Evolutionary conservation across 2,113 vertebrate genomes (phyloP).

Genomic region (Stegostoma tigrinum): DNA sequence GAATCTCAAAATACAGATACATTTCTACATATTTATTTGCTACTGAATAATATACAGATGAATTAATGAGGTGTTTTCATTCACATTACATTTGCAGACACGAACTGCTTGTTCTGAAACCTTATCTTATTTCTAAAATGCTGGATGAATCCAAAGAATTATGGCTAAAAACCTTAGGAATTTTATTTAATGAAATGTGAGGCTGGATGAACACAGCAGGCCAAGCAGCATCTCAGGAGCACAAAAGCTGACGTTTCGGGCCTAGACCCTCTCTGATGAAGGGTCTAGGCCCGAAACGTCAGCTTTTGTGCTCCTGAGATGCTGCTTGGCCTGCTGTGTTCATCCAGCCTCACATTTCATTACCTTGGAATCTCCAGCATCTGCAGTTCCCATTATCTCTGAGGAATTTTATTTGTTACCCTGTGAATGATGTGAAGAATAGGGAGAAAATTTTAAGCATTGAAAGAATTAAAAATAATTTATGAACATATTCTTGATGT

Average conservation of each 20-base stretch:
- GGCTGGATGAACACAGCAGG: too few relatives aligned
- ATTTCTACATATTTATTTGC: not conserved
- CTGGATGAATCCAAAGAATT: not conserved
- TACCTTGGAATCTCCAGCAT: too few relatives aligned
- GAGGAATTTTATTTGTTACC: not conserved
- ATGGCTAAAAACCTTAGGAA: not conserved
- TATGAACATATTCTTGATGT: not conserved
- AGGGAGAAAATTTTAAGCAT: not conserved
- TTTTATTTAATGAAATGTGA: too few relatives aligned
- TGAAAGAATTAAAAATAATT: not conserved
- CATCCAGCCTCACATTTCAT: too few relatives aligned
- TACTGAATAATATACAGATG: slow-evolving; percentile 6
- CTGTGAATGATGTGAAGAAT: not conserved
- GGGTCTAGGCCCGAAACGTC: too few relatives aligned
- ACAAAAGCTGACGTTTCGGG: too few relatives aligned
- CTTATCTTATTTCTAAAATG: not conserved
- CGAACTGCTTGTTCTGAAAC: not conserved
- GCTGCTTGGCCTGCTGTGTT: too few relatives aligned
- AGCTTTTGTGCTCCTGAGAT: too few relatives aligned
- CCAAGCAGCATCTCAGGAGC: too few relatives aligned
- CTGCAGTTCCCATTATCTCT: too few relatives aligned
- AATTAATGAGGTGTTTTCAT: not conserved
- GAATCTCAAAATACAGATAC: not conserved
- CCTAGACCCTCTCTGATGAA: too few relatives aligned
- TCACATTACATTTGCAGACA: not conserved